Evolutionary conservation across 2,888 invertebrate species (phyloP).

Genomic region (Reticulitermes lucifugus): DNA sequence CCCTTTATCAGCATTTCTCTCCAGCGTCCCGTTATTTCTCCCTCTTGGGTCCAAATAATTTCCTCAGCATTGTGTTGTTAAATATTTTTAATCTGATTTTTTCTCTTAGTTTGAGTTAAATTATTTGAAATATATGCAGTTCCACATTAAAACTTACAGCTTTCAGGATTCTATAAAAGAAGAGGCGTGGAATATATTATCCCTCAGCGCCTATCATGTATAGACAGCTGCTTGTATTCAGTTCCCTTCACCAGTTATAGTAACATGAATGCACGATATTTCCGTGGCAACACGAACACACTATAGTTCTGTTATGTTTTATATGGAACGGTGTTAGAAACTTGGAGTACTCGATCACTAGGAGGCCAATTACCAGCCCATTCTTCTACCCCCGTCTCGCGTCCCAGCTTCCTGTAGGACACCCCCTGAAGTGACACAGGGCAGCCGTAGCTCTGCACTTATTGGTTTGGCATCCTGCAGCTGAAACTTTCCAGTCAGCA

Average conservation of each 20-base stretch:
- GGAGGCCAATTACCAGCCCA: conserved; percentile 10
- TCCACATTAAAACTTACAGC: no score
- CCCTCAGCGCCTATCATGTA: no score
- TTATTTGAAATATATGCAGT: no score
- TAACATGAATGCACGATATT: background rate
- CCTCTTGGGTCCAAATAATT: no score
- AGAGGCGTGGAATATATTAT: no score
- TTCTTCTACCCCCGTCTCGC: conserved; percentile 9
- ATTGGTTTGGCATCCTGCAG: background rate
- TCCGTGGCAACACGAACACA: background rate
- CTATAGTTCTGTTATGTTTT: background rate
- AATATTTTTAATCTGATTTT: no score
- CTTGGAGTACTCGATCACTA: background rate
- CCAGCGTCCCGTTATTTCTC: no score
- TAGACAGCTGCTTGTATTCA: no score
- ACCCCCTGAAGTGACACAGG: conserved; percentile 6
- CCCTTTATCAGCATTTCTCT: no score
- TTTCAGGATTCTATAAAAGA: no score
- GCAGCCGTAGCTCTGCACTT: background rate
- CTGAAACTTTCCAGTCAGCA: background rate
- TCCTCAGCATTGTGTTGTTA: no score
- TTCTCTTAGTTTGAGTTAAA: no score
- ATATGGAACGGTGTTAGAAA: background rate
- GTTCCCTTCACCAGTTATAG: background rate
- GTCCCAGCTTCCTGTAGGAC: conserved; percentile 1